Evolutionary conservation across 2,797 vertebrate genomes (phyloP).

Genomic region (Streptopelia turtur): DNA sequence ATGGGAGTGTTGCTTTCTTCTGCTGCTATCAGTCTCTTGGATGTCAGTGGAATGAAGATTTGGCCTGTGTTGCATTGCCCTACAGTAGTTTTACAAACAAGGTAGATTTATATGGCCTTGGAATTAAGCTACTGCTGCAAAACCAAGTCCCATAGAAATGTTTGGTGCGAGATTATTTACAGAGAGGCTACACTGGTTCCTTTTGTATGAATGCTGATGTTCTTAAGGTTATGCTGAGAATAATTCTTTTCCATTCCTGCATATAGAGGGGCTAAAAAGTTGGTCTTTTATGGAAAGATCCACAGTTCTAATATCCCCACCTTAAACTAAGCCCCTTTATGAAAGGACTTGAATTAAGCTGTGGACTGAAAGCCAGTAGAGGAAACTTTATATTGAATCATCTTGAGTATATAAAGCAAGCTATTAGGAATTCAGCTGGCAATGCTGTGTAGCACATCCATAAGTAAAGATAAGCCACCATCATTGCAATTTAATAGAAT

Average conservation of each 20-base stretch:
- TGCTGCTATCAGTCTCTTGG: not conserved
- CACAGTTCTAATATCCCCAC: not conserved
- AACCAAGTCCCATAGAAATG: conserved; percentile 2
- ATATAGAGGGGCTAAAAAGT: not conserved
- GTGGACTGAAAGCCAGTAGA: not conserved
- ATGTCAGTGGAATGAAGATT: not conserved
- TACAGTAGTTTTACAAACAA: conserved; percentile 61
- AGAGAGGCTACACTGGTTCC: not conserved
- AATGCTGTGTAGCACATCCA: not conserved
- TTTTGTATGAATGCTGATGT: not conserved
- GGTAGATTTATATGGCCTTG: conserved; percentile 48
- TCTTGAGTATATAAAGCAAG: not conserved
- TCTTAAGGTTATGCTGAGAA: not conserved
- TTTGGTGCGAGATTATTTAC: conserved; percentile 13
- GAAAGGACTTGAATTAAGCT: conserved; percentile 13
- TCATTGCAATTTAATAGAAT: not conserved
- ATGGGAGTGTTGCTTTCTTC: conserved; percentile 40
- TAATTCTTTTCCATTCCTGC: conserved; percentile 23
- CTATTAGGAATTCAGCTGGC: not conserved
- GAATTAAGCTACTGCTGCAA: conserved; percentile 57
- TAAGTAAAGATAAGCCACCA: not conserved
- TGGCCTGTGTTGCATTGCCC: not conserved
- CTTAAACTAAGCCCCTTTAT: not conserved
- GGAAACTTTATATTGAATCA: not conserved
- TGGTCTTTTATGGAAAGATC: not conserved